These are phyloP conservation scores for Orchesella cincta DNA, from an alignment of 1,140 invertebrate genomes.

Conservation along the genomic window DNA sequence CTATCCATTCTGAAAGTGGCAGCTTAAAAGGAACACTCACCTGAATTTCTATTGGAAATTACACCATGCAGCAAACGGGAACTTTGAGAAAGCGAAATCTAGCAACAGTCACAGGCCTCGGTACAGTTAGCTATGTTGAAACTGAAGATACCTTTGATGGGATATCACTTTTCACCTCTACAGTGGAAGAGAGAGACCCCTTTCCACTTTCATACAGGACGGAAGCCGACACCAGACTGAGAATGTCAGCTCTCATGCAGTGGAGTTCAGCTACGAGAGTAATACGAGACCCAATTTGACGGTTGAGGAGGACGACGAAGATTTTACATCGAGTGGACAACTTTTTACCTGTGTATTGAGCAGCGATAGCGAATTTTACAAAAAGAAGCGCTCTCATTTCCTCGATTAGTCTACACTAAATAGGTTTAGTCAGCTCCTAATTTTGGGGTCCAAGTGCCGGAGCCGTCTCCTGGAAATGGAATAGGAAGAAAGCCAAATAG, in stretches of 20 bases:
- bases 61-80: conserved; percentile 23
- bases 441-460: background rate
- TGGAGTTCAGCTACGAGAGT: background rate
- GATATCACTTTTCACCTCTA: background rate
- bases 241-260: background rate
- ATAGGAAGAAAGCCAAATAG: background rate
- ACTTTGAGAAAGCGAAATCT: background rate
- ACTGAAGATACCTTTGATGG: background rate
- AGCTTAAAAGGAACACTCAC: no score
- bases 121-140: background rate
- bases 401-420: background rate
- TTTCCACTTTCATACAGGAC: background rate
- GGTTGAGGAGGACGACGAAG: background rate
- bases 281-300: background rate
- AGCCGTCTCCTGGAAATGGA: conserved; percentile 21
- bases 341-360: no score
- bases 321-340: no score
- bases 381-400: background rate
- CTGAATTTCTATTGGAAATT: no score
- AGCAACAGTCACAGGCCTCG: background rate
- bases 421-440: background rate
- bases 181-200: background rate
- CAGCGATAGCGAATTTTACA: background rate
- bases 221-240: background rate
- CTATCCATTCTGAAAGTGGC: no score